Conservation (phyloP, 2,888 invertebrate species). For the Lasiommata megera region DNA sequence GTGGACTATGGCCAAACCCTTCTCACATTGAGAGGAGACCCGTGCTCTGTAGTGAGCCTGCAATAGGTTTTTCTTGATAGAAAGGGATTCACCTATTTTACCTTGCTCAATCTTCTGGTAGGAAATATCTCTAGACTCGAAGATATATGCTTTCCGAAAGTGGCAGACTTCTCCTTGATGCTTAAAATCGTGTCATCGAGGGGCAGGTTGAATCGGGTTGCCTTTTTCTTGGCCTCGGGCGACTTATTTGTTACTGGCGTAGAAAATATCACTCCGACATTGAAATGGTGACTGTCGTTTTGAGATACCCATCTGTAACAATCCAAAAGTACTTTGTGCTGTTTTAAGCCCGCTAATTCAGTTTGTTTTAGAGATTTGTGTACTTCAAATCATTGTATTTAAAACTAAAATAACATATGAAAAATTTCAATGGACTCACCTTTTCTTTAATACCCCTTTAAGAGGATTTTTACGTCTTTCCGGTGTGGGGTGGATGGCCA, state of each 20-base stretch:
- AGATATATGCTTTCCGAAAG: constrained; percentile 71
- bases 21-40: too few species aligned
- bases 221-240: constrained; percentile 72
- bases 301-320: constrained; percentile 83
- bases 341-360: constrained; percentile 38
- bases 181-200: constrained; percentile 64
- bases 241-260: constrained; percentile 85
- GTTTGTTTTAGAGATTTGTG: too few species aligned
- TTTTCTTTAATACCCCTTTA: constrained; percentile 83
- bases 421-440: constrained; percentile 45
- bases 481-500: constrained; percentile 74
- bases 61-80: too few species aligned
- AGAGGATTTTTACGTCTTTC: constrained; percentile 76
- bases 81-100: constrained; percentile 35
- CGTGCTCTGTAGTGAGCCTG: too few species aligned
- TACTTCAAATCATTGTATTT: too few species aligned
- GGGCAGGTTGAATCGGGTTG: constrained; percentile 84
- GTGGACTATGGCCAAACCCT: too few species aligned
- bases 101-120: constrained; percentile 70
- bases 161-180: constrained; percentile 63
- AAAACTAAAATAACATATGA: background rate
- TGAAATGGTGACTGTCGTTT: constrained; percentile 80
- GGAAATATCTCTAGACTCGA: constrained; percentile 79
- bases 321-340: too few species aligned
- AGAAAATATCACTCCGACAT: constrained; percentile 88